Evolutionary conservation across 2,113 vertebrate genomes (phyloP), one percentile per base, ranked within the genome.

Genomic region (Blennius ocellaris): DNA sequence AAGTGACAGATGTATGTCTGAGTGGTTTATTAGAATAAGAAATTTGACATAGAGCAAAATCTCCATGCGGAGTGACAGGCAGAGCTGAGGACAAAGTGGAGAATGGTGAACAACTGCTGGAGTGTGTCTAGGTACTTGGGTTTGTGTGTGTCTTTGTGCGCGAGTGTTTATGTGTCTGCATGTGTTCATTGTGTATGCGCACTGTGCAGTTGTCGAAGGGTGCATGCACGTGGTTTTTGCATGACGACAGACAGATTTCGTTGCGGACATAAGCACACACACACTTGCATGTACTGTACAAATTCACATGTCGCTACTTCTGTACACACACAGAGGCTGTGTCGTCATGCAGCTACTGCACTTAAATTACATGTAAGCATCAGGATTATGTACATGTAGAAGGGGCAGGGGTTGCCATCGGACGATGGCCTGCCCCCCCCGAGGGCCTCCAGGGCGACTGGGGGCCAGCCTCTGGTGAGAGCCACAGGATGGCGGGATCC

Each of bases 21-120:
- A 89, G 84, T 83, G 86, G 78, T 94, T 94, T 94, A 94, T 94
- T 93, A 90, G 88, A 91, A 92, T 92, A 93, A 93, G 92, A 94
- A 94, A 93, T 81, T 88, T 86, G 84, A 92, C 90, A 94, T 63
- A 92, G 88, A 92, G 90, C 78, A 89, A 88, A 89, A 84, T 89
- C 89, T 92, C 92, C 92, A 93, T 93, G 91, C 87, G 89, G 91
- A 92, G 87, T 84, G 88, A 93, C 84, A 86, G 84, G 85, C 81
- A 87, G 83, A 90, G 87, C 83, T 83, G 77, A 69, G 90, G 89
- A 89, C 86, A 70, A 71, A 56, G 82, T 86, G 86, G 71, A 76
- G 76, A 72, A 83, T 78, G 79, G 70, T 49, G 73, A 82, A 87
- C 84, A 83, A 82, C 78, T 87, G 87, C 80, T 78, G 74, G 76